phyloP scores from a whole-genome alignment of 2,113 vertebrate genomes.

The Thinocorus orbignyianus region DNA sequence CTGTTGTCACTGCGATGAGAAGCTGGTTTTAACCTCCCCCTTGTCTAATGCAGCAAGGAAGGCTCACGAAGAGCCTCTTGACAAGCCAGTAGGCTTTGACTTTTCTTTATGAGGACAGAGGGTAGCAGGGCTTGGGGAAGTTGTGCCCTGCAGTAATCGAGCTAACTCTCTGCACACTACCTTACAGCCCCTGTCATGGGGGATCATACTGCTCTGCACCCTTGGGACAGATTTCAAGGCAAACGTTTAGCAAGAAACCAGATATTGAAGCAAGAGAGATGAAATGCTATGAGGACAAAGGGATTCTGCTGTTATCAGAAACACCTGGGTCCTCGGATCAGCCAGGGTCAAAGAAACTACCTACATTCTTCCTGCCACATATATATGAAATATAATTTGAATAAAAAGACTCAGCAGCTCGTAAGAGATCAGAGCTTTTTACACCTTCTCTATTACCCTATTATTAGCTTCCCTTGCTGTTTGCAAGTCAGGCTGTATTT shows the following conservation, averaged over 20 bases:
- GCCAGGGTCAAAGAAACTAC: neutral
- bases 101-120: neutral
- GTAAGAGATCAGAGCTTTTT: neutral
- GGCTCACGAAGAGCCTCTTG: neutral
- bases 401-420: neutral
- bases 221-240: neutral
- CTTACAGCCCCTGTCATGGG: neutral
- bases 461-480: neutral
- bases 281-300: conserved; percentile 15
- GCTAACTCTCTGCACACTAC: neutral
- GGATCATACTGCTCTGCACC: neutral
- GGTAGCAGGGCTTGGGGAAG: neutral
- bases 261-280: neutral
- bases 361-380: neutral
- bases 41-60: neutral
- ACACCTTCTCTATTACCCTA: neutral
- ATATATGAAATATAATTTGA: conserved; percentile 11
- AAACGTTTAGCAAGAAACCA: neutral
- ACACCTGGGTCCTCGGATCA: neutral
- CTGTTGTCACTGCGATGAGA: neutral
- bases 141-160: neutral
- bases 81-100: neutral
- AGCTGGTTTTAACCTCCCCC: neutral
- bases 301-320: conserved; percentile 38
- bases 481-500: neutral